Evolutionary conservation across 2,113 vertebrate species (phyloP).

Genomic region (Laterallus jamaicensis): DNA sequence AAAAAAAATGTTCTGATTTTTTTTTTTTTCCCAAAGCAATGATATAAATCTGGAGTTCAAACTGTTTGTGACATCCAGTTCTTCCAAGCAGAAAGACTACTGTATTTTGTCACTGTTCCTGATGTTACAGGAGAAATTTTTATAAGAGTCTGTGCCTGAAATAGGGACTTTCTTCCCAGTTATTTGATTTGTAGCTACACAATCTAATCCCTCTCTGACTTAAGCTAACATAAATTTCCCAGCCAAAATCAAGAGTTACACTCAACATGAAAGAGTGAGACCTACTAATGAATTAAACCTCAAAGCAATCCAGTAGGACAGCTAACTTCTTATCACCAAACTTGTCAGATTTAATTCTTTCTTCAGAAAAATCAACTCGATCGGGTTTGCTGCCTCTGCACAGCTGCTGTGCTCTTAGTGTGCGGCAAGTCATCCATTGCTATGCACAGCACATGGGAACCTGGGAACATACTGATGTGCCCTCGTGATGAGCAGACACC

Average conservation of each 20-base stretch:
- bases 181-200: background rate
- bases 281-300: background rate
- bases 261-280: background rate
- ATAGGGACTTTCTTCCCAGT: background rate
- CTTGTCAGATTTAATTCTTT: background rate
- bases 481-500: background rate
- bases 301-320: background rate
- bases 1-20: background rate
- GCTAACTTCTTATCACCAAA: background rate
- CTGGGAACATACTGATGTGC: background rate
- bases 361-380: background rate
- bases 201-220: background rate
- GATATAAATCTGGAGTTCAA: background rate
- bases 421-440: background rate
- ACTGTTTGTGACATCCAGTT: background rate
- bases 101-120: background rate
- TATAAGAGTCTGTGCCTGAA: background rate
- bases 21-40: background rate
- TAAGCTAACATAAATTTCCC: background rate
- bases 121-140: background rate
- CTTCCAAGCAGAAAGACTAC: background rate
- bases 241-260: background rate
- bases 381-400: background rate
- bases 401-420: background rate
- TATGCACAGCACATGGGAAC: accelerated